Conservation (phyloP, 2,888 invertebrate species). For the Xanthia icteritia region DNA sequence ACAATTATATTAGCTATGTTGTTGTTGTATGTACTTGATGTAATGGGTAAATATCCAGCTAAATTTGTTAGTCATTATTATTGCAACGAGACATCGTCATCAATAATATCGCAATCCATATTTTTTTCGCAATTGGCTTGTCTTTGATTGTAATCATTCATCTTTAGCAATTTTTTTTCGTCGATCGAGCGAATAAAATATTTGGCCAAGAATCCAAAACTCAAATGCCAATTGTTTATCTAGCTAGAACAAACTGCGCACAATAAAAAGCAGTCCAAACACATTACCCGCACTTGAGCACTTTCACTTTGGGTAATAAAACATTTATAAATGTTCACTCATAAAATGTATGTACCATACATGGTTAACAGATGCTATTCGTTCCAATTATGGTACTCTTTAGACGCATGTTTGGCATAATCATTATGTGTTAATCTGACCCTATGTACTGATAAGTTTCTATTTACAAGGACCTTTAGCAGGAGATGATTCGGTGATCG, state of each 20-base stretch:
- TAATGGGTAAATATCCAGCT: not conserved
- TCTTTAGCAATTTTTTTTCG: too few species aligned
- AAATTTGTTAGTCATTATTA: not conserved
- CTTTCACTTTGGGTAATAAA: conserved; percentile 56
- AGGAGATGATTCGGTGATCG: too few species aligned
- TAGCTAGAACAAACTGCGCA: conserved; percentile 25
- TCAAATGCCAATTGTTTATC: not conserved
- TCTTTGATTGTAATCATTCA: too few species aligned
- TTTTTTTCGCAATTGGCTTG: not conserved
- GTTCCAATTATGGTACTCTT: not conserved
- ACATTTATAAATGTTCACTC: conserved; percentile 41
- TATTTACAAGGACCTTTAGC: not conserved
- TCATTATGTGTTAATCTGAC: conserved; percentile 8
- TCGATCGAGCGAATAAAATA: not conserved
- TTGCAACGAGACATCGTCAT: not conserved
- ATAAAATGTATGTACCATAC: conserved; percentile 28
- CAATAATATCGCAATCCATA: not conserved
- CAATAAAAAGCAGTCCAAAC: conserved; percentile 35
- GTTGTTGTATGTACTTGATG: not conserved
- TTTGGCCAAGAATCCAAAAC: not conserved
- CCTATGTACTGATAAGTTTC: not conserved
- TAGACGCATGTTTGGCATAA: conserved; percentile 15
- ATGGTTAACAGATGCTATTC: conserved; percentile 9
- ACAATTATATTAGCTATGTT: too few species aligned
- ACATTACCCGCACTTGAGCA: conserved; percentile 32